Conservation (phyloP, 2,113 vertebrate species). For the Chauna torquata region DNA sequence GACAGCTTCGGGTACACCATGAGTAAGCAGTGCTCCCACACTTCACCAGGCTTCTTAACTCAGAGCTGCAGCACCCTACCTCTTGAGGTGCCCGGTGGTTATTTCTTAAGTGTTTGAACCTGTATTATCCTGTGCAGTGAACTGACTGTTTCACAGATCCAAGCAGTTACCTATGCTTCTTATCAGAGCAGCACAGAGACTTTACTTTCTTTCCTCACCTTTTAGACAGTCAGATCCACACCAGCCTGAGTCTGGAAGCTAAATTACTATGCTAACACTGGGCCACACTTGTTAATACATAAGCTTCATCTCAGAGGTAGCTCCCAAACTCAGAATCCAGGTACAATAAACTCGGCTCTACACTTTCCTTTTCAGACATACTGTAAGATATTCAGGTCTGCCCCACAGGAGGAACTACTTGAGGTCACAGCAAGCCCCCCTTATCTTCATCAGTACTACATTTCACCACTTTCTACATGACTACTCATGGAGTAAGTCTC, state of each 20-base stretch:
- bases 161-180: neutral
- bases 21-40: accelerated
- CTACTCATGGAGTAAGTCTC: neutral
- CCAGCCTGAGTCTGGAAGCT: neutral
- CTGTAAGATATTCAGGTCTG: neutral
- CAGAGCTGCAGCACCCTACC: neutral
- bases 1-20: accelerated
- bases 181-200: neutral
- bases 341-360: neutral
- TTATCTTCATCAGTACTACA: accelerated
- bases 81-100: neutral
- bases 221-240: neutral
- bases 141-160: accelerated
- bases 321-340: neutral
- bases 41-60: neutral
- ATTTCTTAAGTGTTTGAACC: neutral
- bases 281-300: accelerated
- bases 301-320: neutral
- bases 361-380: neutral
- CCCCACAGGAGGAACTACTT: neutral
- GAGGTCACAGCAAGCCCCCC: neutral
- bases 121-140: neutral
- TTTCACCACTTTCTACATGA: accelerated
- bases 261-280: neutral
- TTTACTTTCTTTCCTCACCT: neutral